Evolutionary conservation across 2,113 vertebrate species (phyloP).

Genomic region (Cebus imitator): DNA sequence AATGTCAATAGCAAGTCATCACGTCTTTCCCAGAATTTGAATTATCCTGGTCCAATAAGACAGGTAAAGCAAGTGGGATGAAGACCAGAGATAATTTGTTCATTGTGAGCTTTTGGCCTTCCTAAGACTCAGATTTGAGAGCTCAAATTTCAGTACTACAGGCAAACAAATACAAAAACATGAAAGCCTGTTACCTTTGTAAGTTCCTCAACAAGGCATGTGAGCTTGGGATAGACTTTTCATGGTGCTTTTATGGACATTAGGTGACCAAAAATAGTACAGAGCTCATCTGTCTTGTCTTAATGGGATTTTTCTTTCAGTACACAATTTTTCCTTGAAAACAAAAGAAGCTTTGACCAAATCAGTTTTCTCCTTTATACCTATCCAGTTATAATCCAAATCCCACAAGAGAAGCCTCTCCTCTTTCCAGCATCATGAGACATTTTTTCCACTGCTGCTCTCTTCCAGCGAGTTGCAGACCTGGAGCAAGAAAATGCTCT

Average conservation of each 20-base stretch:
- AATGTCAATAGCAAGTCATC: not conserved
- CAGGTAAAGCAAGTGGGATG: not conserved
- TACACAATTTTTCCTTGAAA: not conserved
- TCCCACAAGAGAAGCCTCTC: not conserved
- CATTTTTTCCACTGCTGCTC: slow-evolving; percentile 1
- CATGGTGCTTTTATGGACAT: not conserved
- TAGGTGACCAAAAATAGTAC: not conserved
- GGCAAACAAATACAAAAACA: not conserved
- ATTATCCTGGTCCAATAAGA: not conserved
- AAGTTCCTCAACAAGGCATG: rapidly evolving
- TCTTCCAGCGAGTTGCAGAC: slow-evolving; percentile 88
- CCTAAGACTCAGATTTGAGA: not conserved
- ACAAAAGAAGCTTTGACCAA: not conserved
- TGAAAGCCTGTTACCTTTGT: not conserved
- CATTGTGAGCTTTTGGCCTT: not conserved
- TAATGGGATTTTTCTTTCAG: not conserved
- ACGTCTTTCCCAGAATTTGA: not conserved
- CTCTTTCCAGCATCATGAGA: not conserved
- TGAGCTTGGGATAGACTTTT: not conserved
- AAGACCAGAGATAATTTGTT: not conserved
- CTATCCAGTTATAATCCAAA: slow-evolving; percentile 44
- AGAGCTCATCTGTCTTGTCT: not conserved
- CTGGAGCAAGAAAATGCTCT: slow-evolving; percentile 92
- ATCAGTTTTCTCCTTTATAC: slow-evolving; percentile 22
- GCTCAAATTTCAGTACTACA: not conserved